Base-by-base conservation (phyloP, 2,888 invertebrate species). In the Yponomeuta cagnagella region DNA sequence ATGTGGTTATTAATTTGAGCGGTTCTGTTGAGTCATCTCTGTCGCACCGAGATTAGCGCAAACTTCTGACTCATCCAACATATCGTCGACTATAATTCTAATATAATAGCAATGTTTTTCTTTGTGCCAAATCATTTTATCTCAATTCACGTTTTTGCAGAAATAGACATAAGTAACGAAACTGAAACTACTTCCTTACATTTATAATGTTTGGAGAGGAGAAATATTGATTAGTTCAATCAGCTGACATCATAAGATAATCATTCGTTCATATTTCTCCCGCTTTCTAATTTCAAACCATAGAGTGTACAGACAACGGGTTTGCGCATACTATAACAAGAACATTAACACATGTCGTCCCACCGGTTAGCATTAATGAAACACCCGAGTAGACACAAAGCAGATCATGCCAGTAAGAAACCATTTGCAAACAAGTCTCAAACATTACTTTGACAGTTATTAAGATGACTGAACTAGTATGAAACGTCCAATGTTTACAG, bases 221-320 rank as follows among this genome's bases (percentile, higher is more conserved):
- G 15, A 58, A 58, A 58, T 12, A 58, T 58, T 58, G 52, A 58
- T 58, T 15, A 58, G 52, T 6, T 15, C 52, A 58, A 15, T 15
- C 15, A 58, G 15, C 52, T 58, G 15, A 58, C 15, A 58, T 4
- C 52, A 15, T 15, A 58, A 58, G 3, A 15, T 8, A 58, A 58
- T 4, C 52, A 12, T 52, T 12, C 15, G 52, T 58, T 12, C 15
- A 8, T 70, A 79, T 81, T 81, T 80, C 76, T 78, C 78, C 75
- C 78, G 81, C 84, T 87, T 85, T 86, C 86, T 86, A 85, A 85
- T 83, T 79, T 69, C 71, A 79, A 81, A 81, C n/a, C 10, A 81
- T 82, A 81, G 84, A 79, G 75, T 73, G 77, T 74, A 70, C 72
- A 73, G 71, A 77, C 81, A 82, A 81, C 76, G 74, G 83, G 79